Conservation (phyloP, 2,797 vertebrate species). For the Anguilla anguilla region DNA sequence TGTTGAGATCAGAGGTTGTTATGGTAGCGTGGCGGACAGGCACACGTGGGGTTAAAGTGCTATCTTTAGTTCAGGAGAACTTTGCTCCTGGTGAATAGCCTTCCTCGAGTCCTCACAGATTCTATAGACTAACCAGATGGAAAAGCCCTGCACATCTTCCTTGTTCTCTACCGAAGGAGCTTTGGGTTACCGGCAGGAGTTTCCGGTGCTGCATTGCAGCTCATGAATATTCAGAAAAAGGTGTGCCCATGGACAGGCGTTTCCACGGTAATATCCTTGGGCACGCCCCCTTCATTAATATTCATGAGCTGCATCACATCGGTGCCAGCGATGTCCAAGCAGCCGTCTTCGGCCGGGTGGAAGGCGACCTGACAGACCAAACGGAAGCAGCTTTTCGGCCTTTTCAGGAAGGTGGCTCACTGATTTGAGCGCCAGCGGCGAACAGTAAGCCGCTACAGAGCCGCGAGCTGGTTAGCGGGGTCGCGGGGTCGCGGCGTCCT, state of each 20-base stretch:
- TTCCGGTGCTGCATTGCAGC: too few relatives aligned
- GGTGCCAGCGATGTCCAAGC: too few relatives aligned
- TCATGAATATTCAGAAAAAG: not conserved
- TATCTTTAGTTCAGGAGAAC: not conserved
- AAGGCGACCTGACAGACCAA: too few relatives aligned
- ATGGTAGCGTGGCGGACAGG: not conserved
- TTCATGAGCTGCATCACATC: not conserved
- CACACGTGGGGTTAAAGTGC: not conserved
- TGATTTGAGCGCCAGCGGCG: not conserved
- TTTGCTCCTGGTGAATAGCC: not conserved
- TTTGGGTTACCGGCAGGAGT: too few relatives aligned
- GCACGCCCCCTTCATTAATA: not conserved
- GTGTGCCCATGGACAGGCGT: not conserved
- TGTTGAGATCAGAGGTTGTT: not conserved
- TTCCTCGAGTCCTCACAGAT: not conserved
- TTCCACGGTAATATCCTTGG: not conserved
- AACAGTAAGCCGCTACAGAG: not conserved
- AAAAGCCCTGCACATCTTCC: too few relatives aligned
- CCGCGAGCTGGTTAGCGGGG: not conserved
- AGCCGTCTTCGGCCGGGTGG: too few relatives aligned
- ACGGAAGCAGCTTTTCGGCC: too few relatives aligned
- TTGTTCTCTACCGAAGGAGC: too few relatives aligned
- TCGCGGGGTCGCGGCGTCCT: not conserved
- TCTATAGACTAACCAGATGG: not conserved
- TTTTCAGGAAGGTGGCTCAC: too few relatives aligned